Conservation (phyloP, 2,797 vertebrate genomes). For the Xenentodon cancila region DNA sequence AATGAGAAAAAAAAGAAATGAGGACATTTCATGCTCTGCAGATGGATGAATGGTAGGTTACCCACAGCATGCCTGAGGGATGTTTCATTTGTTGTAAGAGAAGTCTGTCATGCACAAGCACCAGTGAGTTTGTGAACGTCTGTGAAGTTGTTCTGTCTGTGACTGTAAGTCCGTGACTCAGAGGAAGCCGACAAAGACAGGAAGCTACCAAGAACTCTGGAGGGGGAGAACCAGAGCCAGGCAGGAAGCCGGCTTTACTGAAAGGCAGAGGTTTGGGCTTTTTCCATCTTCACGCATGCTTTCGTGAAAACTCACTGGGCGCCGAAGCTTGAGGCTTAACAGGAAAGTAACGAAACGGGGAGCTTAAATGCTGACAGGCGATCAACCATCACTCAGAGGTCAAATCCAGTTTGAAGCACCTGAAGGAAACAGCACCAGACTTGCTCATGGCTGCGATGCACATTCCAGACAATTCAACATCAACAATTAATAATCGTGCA, state of each 20-base stretch:
- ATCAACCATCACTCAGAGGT: slow-evolving; percentile 4
- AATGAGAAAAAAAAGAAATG: slow-evolving; percentile 1
- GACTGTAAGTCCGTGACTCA: slow-evolving; percentile 48
- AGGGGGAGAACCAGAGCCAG: slow-evolving; percentile 23
- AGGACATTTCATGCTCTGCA: slow-evolving; percentile 12
- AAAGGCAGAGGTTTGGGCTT: slow-evolving; percentile 7
- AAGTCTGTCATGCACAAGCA: neutral
- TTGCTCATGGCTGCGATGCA: neutral
- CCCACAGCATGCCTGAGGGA: slow-evolving; percentile 4
- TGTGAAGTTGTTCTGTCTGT: slow-evolving; percentile 45
- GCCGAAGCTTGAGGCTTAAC: slow-evolving; percentile 21
- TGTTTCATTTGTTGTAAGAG: neutral
- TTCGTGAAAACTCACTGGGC: slow-evolving; percentile 44
- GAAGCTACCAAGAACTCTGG: slow-evolving; percentile 67
- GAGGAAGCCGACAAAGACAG: slow-evolving; percentile 75
- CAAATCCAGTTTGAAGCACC: slow-evolving; percentile 13
- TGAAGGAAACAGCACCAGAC: neutral
- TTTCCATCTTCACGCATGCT: slow-evolving; percentile 46
- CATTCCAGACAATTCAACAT: neutral
- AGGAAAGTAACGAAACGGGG: slow-evolving; percentile 1
- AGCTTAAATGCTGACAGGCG: slow-evolving; percentile 6
- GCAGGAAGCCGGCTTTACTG: slow-evolving; percentile 56
- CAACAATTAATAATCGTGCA: neutral
- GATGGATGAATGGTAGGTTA: slow-evolving; percentile 8
- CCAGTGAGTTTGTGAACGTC: neutral